These are phyloP conservation scores for Grammomys surdaster DNA, from an alignment of 2,113 vertebrate species.

Conservation along the genomic window DNA sequence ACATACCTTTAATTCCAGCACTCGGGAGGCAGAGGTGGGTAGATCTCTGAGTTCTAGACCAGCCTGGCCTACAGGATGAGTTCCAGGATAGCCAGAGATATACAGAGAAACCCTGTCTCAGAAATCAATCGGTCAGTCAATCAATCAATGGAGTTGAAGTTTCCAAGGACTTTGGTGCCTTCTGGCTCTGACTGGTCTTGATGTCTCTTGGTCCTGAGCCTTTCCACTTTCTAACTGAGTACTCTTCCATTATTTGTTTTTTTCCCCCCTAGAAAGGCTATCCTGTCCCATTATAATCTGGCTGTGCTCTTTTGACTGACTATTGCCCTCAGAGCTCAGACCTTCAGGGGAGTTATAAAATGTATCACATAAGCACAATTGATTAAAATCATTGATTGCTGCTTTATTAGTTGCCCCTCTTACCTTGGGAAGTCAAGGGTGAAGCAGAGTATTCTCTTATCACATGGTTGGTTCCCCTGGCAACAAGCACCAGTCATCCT, in stretches of 20 bases:
- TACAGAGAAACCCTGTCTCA: background rate
- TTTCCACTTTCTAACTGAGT: too few species aligned
- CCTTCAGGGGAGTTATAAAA: background rate
- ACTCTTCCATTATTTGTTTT: background rate
- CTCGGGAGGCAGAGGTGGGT: background rate
- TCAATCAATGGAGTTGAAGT: background rate
- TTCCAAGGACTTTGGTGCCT: background rate
- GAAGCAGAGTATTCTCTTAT: background rate
- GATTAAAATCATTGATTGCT: background rate
- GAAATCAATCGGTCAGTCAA: too few species aligned
- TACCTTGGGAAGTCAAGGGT: background rate
- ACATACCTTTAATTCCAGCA: background rate
- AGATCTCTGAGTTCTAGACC: background rate
- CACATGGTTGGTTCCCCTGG: background rate
- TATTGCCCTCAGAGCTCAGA: accelerated
- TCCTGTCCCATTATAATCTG: background rate
- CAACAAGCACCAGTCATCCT: background rate
- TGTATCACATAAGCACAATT: background rate
- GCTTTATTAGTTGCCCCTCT: background rate
- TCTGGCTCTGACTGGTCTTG: background rate
- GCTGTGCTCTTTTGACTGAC: accelerated
- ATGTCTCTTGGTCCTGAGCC: background rate
- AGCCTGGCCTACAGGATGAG: background rate
- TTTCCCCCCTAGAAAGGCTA: background rate
- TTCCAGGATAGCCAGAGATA: background rate